Percentiles rank a stretch among this genome's conserved stretches.
Evolutionary conservation across 2,797 vertebrate genomes (phyloP).

Genomic region (Forpus xanthops): DNA sequence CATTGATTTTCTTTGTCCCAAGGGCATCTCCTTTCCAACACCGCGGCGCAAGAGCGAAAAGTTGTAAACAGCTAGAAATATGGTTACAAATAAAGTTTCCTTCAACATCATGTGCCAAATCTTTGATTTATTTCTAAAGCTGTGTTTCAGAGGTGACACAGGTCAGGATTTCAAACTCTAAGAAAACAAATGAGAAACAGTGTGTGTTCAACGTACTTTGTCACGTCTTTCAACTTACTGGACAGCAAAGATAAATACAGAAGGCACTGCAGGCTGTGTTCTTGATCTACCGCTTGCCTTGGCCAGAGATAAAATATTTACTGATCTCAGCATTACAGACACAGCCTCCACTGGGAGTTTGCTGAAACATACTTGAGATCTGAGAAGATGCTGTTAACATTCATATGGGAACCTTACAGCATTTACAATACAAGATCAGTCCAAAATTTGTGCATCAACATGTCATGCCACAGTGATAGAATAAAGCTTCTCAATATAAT

Average conservation of each 20-base stretch:
- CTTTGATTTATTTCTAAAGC: neutral
- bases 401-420: neutral
- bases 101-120: neutral
- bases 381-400: neutral
- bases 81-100: neutral
- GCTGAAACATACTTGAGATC: neutral
- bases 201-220: neutral
- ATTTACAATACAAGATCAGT: neutral
- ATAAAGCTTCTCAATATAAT: neutral
- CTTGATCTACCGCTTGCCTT: neutral
- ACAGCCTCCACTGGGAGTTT: neutral
- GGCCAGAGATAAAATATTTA: neutral
- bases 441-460: neutral
- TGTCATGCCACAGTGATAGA: neutral
- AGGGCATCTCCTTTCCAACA: neutral
- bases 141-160: neutral
- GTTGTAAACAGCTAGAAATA: neutral
- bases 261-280: neutral
- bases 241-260: neutral
- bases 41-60: neutral
- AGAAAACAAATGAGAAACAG: neutral
- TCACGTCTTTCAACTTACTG: neutral
- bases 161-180: neutral
- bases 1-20: neutral
- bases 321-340: neutral